Conservation (phyloP, 53 echinoderm and acorn worm genomes). For the Antedon mediterranea region DNA sequence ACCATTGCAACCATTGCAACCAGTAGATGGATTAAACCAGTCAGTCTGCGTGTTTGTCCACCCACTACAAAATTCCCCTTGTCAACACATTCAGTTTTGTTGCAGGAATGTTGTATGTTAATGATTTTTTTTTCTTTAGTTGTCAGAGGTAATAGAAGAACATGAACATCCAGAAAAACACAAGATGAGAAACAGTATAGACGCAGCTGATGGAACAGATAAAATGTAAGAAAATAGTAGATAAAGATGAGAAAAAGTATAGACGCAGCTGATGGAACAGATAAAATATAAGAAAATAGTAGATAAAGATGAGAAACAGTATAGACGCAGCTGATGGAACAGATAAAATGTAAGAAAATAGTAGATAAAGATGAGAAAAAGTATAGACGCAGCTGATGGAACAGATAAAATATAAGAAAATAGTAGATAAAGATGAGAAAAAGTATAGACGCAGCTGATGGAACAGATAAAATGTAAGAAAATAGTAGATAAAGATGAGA, state of each 20-base stretch:
- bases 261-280: neutral
- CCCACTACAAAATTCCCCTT: too few relatives aligned
- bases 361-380: neutral
- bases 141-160: neutral
- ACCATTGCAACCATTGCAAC: too few relatives aligned
- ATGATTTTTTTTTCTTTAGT: neutral
- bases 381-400: neutral
- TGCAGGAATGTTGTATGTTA: too few relatives aligned
- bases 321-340: neutral
- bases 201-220: neutral
- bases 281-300: neutral
- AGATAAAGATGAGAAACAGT: neutral
- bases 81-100: too few relatives aligned
- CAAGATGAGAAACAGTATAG: neutral
- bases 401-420: neutral
- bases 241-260: neutral
- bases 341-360: neutral
- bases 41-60: too few relatives aligned
- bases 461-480: neutral
- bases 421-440: neutral
- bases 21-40: too few relatives aligned
- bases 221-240: neutral
- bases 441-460: neutral
- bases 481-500: neutral
- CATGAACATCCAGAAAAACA: neutral